Percentiles rank a stretch among this genome's conserved stretches.
These are phyloP conservation scores for Cantharis rufa DNA, from an alignment of 2,888 invertebrate genomes.

Conservation along the genomic window DNA sequence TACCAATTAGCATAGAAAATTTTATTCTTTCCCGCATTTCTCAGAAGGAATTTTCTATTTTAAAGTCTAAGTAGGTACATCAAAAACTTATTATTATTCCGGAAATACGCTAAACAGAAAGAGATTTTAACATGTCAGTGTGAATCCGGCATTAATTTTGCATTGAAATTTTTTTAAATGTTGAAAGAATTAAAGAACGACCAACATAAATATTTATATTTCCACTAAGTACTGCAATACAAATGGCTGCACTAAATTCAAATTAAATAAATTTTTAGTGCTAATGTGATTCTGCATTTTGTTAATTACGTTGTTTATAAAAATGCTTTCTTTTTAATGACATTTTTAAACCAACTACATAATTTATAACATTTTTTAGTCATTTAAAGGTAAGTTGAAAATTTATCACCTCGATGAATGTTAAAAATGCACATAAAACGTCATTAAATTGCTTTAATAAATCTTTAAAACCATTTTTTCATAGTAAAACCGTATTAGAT, in stretches of 20 bases:
- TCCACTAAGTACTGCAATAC: not conserved
- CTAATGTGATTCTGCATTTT: slow-evolving; percentile 24
- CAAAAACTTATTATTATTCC: not conserved
- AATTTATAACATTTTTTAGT: slow-evolving; percentile 14
- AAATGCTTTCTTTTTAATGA: slow-evolving; percentile 20
- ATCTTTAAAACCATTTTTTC: not conserved
- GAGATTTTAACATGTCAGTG: not conserved
- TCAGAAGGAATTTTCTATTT: not conserved
- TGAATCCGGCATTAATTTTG: not conserved
- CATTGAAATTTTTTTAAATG: not conserved
- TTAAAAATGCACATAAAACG: not conserved
- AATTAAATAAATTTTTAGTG: slow-evolving; percentile 23
- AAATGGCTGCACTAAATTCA: slow-evolving; percentile 15
- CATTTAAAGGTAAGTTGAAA: not conserved
- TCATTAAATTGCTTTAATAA: not conserved
- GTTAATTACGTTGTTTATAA: slow-evolving; percentile 26
- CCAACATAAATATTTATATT: not conserved
- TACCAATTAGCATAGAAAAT: not conserved
- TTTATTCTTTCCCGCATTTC: not conserved
- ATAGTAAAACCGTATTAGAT: not conserved
- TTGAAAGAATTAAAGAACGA: not conserved
- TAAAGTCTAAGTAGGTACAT: not conserved
- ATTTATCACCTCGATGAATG: not conserved
- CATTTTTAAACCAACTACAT: slow-evolving; percentile 8
- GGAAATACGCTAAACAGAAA: not conserved